These are phyloP conservation scores for Hirtodrosophila confusa DNA, from an alignment of 2,888 invertebrate genomes.

Conservation along the genomic window DNA sequence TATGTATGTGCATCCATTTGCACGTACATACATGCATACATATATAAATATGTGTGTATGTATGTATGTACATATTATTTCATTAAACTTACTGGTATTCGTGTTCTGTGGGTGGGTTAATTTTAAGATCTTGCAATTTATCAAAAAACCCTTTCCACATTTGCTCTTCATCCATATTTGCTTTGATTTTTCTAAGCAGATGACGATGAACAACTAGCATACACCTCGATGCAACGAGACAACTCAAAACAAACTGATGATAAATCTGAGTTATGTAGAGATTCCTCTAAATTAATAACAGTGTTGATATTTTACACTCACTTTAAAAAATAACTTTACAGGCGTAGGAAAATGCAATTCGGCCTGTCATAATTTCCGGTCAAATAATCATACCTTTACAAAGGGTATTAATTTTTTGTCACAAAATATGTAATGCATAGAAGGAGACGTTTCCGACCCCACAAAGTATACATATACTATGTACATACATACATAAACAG, in stretches of 20 bases:
- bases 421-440: no score
- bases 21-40: neutral
- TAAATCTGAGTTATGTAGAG: conserved; percentile 21
- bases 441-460: no score
- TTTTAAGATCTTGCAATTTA: conserved; percentile 87
- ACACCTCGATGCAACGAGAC: conserved; percentile 40
- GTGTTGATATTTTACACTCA: no score
- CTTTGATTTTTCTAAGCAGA: neutral
- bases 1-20: neutral
- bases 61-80: conserved; percentile 1
- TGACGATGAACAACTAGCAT: neutral
- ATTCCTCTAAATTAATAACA: conserved; percentile 25
- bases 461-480: no score
- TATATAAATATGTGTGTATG: no score
- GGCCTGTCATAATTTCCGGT: no score
- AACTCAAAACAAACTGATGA: conserved; percentile 34
- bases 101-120: conserved; percentile 88
- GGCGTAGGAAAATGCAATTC: no score
- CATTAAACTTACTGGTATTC: conserved; percentile 86
- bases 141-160: conserved; percentile 92
- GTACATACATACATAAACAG: no score
- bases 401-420: no score
- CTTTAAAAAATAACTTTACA: no score
- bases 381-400: no score
- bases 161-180: conserved; percentile 87